phyloP scores from a whole-genome alignment of 1,140 invertebrate genomes.

The Centruroides sculpturatus region DNA sequence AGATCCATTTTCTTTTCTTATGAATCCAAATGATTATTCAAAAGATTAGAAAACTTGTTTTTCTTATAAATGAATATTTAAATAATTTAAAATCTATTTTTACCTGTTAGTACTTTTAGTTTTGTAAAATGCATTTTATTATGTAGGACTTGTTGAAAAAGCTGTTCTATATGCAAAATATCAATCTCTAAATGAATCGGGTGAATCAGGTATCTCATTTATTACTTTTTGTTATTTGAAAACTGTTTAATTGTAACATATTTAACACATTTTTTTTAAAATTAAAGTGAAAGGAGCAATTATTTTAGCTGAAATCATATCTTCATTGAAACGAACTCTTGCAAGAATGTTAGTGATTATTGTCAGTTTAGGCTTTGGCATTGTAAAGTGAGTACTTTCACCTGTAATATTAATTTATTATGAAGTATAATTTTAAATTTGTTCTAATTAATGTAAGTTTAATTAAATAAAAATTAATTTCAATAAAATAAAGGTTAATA shows the following conservation, averaged over 20 bases:
- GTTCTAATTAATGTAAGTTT: too few species aligned
- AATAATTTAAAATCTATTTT: too few species aligned
- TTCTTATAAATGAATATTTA: too few species aligned
- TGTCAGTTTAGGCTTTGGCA: constrained; percentile 84
- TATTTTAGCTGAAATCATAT: constrained; percentile 71
- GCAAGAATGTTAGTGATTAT: constrained; percentile 87
- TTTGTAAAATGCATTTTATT: too few species aligned
- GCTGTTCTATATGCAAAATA: constrained; percentile 84
- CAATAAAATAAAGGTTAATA: too few species aligned
- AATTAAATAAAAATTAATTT: too few species aligned
- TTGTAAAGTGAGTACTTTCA: constrained; percentile 61
- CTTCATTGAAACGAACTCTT: constrained; percentile 71
- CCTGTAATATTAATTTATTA: too few species aligned
- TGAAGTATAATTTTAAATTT: too few species aligned
- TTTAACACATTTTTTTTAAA: not conserved
- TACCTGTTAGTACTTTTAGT: too few species aligned
- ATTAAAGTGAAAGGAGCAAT: constrained; percentile 43
- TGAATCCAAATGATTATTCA: too few species aligned
- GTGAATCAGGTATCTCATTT: constrained; percentile 35
- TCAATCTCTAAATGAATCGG: constrained; percentile 58
- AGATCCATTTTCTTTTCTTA: too few species aligned
- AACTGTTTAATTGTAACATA: not conserved
- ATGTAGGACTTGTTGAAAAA: constrained; percentile 45
- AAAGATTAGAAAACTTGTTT: too few species aligned
- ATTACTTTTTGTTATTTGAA: not conserved